These are phyloP conservation scores for Lasius fuliginosus DNA, from an alignment of 2,888 invertebrate species.

Conservation along the genomic window DNA sequence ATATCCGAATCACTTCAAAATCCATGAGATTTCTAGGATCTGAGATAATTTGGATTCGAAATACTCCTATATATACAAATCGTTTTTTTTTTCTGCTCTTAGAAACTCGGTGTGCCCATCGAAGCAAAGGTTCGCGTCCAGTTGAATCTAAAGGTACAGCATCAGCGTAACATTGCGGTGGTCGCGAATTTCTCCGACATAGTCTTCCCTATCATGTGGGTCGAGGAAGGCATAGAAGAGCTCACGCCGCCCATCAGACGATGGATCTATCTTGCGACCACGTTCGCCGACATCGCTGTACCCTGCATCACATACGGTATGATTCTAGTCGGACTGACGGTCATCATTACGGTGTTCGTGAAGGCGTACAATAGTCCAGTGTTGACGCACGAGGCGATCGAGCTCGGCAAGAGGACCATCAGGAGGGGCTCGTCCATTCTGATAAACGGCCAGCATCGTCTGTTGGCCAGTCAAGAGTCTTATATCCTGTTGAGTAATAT, in stretches of 20 bases:
- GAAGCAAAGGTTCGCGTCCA: conserved; percentile 94
- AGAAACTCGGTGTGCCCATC: conserved; percentile 95
- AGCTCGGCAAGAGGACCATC: conserved; percentile 91
- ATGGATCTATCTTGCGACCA: conserved; percentile 94
- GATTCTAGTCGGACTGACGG: conserved; percentile 90
- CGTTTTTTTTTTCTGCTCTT: conserved; percentile 50
- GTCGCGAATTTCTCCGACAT: conserved; percentile 93
- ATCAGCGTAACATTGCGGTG: conserved; percentile 90
- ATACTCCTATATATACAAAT: not conserved
- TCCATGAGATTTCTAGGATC: not conserved
- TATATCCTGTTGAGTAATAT: conserved; percentile 86
- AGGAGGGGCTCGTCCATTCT: conserved; percentile 90
- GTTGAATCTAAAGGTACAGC: conserved; percentile 93
- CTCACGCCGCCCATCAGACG: conserved; percentile 92
- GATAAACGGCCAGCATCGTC: conserved; percentile 88
- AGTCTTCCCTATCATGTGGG: conserved; percentile 95
- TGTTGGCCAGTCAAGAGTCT: conserved; percentile 88
- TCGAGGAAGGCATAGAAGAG: conserved; percentile 95
- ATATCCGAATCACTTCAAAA: not conserved
- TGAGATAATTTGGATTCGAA: not conserved
- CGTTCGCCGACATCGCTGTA: conserved; percentile 91
- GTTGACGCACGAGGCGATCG: conserved; percentile 91
- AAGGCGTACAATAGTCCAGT: conserved; percentile 92
- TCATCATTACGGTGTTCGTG: conserved; percentile 90
- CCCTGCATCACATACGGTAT: conserved; percentile 91